A percentile compares a stretch with the other conserved stretches of the same genome.
These are phyloP conservation scores for Mellivora capensis DNA, from an alignment of 2,113 vertebrate genomes.

Conservation along the genomic window DNA sequence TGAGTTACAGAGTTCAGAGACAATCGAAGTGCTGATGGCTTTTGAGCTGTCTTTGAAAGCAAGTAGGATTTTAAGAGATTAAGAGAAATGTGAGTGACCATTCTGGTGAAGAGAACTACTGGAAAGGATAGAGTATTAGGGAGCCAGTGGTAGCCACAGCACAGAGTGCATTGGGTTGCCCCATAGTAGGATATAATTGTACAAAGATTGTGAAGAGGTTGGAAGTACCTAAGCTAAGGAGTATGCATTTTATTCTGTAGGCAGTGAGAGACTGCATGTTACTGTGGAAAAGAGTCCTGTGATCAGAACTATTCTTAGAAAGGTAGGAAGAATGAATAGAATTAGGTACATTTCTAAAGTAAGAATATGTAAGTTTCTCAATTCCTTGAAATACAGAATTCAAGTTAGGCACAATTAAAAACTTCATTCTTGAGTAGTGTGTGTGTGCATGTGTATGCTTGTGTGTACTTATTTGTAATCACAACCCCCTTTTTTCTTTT, in stretches of 20 bases:
- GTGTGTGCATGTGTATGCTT: neutral
- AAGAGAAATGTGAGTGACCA: neutral
- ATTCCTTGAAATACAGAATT: constrained; percentile 37
- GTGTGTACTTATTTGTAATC: neutral
- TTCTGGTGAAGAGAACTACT: constrained; percentile 37
- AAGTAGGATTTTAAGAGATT: constrained; percentile 24
- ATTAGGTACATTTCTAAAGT: constrained; percentile 45
- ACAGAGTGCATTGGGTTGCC: neutral
- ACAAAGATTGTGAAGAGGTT: neutral
- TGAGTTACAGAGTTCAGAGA: neutral
- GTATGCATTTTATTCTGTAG: constrained; percentile 11
- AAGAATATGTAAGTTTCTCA: constrained; percentile 43
- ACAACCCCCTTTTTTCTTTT: neutral
- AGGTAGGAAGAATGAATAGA: neutral
- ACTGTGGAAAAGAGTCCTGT: constrained; percentile 32
- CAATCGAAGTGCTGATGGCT: neutral
- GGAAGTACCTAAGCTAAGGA: neutral
- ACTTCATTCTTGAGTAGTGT: neutral
- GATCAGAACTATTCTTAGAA: constrained; percentile 29
- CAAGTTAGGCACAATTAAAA: constrained; percentile 24
- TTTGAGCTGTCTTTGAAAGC: constrained; percentile 5
- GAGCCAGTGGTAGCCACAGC: neutral
- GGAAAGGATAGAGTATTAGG: neutral
- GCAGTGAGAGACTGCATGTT: neutral
- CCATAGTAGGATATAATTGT: neutral